phyloP scores from a whole-genome alignment of 37 sponge, comb jelly and placozoan genomes.

The Beroe forskalii region DNA sequence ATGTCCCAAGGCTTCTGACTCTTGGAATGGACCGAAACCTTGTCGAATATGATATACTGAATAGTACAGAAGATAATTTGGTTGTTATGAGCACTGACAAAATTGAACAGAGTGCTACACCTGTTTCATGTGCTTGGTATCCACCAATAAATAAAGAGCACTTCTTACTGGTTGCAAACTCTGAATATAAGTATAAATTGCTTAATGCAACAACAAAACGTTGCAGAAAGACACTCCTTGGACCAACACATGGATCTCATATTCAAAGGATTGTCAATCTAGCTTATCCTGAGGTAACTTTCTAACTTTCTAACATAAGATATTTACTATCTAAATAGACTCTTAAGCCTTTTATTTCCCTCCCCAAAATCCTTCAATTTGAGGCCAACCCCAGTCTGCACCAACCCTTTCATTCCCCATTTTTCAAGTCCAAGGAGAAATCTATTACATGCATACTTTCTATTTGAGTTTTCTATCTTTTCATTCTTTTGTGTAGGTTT shows the following conservation, averaged over 20 bases:
- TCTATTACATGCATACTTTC: too few relatives aligned
- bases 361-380: too few relatives aligned
- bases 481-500: neutral
- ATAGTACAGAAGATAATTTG: conserved; percentile 79
- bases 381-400: too few relatives aligned
- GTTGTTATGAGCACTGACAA: conserved; percentile 72
- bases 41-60: conserved; percentile 89
- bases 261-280: conserved; percentile 52
- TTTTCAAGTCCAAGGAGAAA: too few relatives aligned
- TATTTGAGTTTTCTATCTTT: neutral
- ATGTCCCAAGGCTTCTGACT: conserved; percentile 78
- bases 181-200: conserved; percentile 89
- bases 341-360: too few relatives aligned
- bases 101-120: conserved; percentile 93
- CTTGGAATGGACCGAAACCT: conserved; percentile 78
- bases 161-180: conserved; percentile 83
- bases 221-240: conserved; percentile 92
- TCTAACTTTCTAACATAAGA: too few relatives aligned
- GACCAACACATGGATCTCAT: conserved; percentile 85
- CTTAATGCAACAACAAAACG: conserved; percentile 91
- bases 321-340: too few relatives aligned
- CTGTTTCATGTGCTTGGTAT: conserved; percentile 81
- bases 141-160: conserved; percentile 92
- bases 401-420: too few relatives aligned
- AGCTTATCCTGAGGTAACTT: conserved; percentile 30